Evolutionary conservation across 2,797 vertebrate species (phyloP), one percentile per base, ranked within the genome.

Genomic region (Channallabes apus): DNA sequence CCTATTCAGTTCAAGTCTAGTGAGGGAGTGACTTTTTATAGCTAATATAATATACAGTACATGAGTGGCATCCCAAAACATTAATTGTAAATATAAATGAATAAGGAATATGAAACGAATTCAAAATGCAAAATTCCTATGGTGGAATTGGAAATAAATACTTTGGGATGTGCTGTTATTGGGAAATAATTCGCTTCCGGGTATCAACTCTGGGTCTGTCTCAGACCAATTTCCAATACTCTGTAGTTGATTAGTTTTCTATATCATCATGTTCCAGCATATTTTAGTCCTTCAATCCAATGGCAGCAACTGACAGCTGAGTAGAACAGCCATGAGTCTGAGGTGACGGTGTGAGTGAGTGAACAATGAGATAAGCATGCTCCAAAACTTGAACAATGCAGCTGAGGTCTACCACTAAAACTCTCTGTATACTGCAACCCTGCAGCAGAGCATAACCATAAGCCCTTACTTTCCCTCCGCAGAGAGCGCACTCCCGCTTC

Each of bases 401-500:
- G 54, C 59, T 75, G 41, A 67, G 82, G 88, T 62, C 82, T 76
- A 84, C 71, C 80, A 61, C 69, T 83, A 77, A 82, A 78, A 41
- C 72, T 76, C 51, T 75, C 69, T 29, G 58, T 78, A 69, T 84
- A 61, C 82, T 80, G 86, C 85, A 86, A 87, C 87, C 81, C 85
- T 77, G 86, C 83, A 87, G 86, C 71, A 69, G 41, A 85, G 67
- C 83, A 83, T 82, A 87, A 87, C 84, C 81, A 72, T 80, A 86
- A 85, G 87, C 73, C 84, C 82, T 83, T 86, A 41, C 82, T 81
- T 54, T 83, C 83, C 81, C 86, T 89, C 72, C 58, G 20, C 86
- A 88, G 91, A 93, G 91, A 89, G 90, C 86, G 90, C 91, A 89
- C 89, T 90, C 77, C 80, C 88, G 88, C 88, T 87, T 88, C 84